phyloP scores from a whole-genome alignment of 2,113 vertebrate genomes.

The Salvelinus fontinalis region DNA sequence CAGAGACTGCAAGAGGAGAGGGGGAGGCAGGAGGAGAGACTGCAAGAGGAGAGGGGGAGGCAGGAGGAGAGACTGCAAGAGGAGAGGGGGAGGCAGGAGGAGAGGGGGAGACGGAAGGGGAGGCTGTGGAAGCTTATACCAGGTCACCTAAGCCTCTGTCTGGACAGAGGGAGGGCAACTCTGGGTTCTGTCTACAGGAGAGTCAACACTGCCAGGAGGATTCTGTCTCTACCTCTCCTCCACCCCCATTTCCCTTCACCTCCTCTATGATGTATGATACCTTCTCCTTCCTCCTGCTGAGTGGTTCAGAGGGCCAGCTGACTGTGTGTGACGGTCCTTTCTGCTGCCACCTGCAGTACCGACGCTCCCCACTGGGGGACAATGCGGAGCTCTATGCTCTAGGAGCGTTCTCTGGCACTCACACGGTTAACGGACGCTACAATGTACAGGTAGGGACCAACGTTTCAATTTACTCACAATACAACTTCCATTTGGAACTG shows the following conservation, averaged over 20 bases:
- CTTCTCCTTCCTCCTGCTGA: slow-evolving; percentile 80
- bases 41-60: too few relatives aligned
- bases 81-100: too few relatives aligned
- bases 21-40: too few relatives aligned
- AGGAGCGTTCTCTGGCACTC: slow-evolving; percentile 85
- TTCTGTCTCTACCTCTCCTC: background rate
- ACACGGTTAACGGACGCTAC: slow-evolving; percentile 81
- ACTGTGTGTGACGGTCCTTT: slow-evolving; percentile 80
- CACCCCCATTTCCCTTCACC: slow-evolving; percentile 62
- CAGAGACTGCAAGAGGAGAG: too few relatives aligned
- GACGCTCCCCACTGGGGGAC: slow-evolving; percentile 10
- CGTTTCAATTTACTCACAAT: background rate
- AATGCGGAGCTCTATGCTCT: slow-evolving; percentile 83
- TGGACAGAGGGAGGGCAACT: too few relatives aligned
- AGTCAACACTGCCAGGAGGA: too few relatives aligned
- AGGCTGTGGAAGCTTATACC: too few relatives aligned
- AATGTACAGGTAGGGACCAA: slow-evolving; percentile 77
- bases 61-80: too few relatives aligned
- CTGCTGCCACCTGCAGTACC: slow-evolving; percentile 83
- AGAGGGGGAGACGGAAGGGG: too few relatives aligned
- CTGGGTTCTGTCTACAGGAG: too few relatives aligned
- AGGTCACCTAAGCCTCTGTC: too few relatives aligned
- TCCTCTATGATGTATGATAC: slow-evolving; percentile 90
- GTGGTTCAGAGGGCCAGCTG: slow-evolving; percentile 64
- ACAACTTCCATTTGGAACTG: too few relatives aligned